Percentiles rank a stretch among this genome's conserved stretches.
Evolutionary conservation across 2,888 invertebrate genomes (phyloP).

Genomic region (Tiphia femorata): DNA sequence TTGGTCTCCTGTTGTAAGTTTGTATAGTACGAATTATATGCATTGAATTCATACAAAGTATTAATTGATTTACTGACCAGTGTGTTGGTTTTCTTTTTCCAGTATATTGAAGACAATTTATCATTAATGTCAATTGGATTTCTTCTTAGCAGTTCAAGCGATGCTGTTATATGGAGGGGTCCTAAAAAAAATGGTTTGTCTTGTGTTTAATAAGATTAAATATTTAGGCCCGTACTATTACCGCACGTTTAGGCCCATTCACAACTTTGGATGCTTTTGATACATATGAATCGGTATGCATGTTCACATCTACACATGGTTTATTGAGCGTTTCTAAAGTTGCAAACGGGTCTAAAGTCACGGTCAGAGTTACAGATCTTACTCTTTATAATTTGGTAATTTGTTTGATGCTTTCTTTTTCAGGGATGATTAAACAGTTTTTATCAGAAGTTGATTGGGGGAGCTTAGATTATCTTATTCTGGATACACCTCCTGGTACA

Average conservation of each 20-base stretch:
- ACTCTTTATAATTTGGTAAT: no score
- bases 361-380: no score
- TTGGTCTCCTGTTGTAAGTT: conserved; percentile 93
- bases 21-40: neutral
- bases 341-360: no score
- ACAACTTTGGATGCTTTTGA: no score
- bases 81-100: conserved; percentile 42
- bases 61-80: conserved; percentile 7
- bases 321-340: no score
- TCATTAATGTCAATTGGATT: conserved; percentile 98
- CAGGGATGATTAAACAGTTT: conserved; percentile 95
- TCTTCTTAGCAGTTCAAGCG: conserved; percentile 85
- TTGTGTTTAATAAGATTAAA: conserved; percentile 3
- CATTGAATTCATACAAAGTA: neutral
- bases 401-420: no score
- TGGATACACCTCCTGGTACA: conserved; percentile 97
- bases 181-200: conserved; percentile 93
- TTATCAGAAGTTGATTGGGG: conserved; percentile 97
- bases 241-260: no score
- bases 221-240: no score
- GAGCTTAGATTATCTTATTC: conserved; percentile 86
- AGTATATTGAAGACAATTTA: conserved; percentile 94
- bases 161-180: conserved; percentile 99
- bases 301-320: no score
- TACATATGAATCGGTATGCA: no score